Evolutionary conservation across 2,797 vertebrate species (phyloP).

Genomic region (Prionace glauca): DNA sequence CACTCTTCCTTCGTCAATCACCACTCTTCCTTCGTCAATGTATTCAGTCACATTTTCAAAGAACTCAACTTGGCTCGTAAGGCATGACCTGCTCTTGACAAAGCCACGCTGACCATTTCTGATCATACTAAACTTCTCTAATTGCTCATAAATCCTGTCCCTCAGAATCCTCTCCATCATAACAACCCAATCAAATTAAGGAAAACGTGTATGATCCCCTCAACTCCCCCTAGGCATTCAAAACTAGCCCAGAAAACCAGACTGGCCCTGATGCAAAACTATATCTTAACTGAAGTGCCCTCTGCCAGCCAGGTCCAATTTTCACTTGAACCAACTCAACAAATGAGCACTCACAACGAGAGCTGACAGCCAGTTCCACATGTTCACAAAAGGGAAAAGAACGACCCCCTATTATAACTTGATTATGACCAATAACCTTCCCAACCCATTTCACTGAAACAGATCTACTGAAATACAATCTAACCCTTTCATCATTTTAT

Average conservation of each 20-base stretch:
- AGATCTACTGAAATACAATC: neutral
- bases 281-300: neutral
- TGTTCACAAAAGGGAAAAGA: neutral
- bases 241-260: neutral
- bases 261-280: neutral
- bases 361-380: neutral
- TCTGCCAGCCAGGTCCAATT: neutral
- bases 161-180: no score
- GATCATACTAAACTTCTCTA: no score
- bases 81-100: no score
- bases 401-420: neutral
- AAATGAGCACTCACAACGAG: neutral
- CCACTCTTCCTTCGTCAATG: no score
- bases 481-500: neutral
- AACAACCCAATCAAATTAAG: neutral
- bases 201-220: neutral
- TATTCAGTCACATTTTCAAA: no score
- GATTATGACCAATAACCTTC: neutral
- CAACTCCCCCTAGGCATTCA: neutral
- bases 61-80: no score
- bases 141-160: no score
- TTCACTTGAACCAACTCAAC: neutral
- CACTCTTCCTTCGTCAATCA: no score
- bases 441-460: neutral
- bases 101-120: no score